A percentile compares a stretch with the other conserved stretches of the same genome.
Conservation (phyloP, 1,140 invertebrate species). For the Drosophila obscura region DNA sequence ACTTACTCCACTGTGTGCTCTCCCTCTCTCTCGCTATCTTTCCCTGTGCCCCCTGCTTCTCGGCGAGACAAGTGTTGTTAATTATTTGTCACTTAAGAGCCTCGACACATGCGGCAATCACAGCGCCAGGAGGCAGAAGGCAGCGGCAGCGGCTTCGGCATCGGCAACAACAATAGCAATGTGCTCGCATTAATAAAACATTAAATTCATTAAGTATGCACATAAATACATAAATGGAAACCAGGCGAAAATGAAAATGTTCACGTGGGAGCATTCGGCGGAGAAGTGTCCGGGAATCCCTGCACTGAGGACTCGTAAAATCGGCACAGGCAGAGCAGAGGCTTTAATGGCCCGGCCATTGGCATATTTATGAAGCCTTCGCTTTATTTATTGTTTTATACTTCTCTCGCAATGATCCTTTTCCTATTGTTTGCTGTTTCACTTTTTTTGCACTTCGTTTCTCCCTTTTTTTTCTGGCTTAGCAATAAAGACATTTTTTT, state of each 20-base stretch:
- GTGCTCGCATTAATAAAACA: constrained; percentile 77
- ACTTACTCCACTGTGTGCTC: constrained; percentile 3
- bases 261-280: constrained; percentile 21
- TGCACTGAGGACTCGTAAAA: constrained; percentile 40
- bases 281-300: constrained; percentile 7
- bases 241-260: constrained; percentile 45
- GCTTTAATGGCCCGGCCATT: constrained; percentile 70
- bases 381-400: constrained; percentile 74
- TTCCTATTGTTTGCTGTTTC: constrained; percentile 35
- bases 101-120: constrained; percentile 59
- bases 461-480: constrained; percentile 8
- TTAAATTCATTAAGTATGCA: constrained; percentile 76
- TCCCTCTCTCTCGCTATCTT: constrained; percentile 6
- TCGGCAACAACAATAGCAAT: constrained; percentile 32
- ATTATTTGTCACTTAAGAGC: constrained; percentile 79
- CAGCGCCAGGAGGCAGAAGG: constrained; percentile 21
- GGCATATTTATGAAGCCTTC: constrained; percentile 69
- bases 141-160: not conserved
- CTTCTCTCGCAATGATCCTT: constrained; percentile 44
- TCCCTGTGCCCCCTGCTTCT: constrained; percentile 5
- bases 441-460: constrained; percentile 15
- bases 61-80: constrained; percentile 74
- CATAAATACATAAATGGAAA: constrained; percentile 75
- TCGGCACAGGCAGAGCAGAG: constrained; percentile 13
- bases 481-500: constrained; percentile 61